Conservation (phyloP, 2,113 vertebrate genomes). For the Tylochromis polylepis region DNA sequence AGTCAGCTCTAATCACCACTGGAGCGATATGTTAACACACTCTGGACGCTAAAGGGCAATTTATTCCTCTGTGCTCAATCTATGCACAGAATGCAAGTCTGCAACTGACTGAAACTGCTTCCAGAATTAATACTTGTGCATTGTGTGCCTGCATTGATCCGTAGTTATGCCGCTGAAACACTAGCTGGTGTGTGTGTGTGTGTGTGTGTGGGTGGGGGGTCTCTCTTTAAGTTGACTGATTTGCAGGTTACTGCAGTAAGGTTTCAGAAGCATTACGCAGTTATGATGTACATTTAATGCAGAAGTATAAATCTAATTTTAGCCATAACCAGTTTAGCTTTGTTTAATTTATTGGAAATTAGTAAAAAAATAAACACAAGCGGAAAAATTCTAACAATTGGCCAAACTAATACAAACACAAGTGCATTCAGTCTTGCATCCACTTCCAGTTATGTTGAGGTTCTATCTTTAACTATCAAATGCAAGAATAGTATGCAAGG, state of each 20-base stretch:
- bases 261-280: neutral
- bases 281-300: neutral
- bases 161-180: neutral
- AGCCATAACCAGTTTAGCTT: too few relatives aligned
- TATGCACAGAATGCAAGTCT: neutral
- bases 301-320: neutral
- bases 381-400: neutral
- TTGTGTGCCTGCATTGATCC: neutral
- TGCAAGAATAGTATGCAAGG: neutral
- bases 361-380: neutral
- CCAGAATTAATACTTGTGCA: neutral
- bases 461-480: conserved; percentile 20
- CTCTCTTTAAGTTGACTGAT: too few relatives aligned
- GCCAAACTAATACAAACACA: neutral
- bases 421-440: neutral
- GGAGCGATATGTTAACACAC: neutral
- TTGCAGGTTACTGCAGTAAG: neutral
- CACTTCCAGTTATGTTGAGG: neutral
- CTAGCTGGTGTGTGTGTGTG: too few relatives aligned
- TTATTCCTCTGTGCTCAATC: neutral
- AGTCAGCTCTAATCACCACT: neutral
- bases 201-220: too few relatives aligned
- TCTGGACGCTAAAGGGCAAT: neutral
- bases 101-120: neutral
- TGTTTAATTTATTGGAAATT: neutral